These are phyloP conservation scores for Bombus affinis DNA, from an alignment of 1,140 invertebrate genomes.

Conservation along the genomic window DNA sequence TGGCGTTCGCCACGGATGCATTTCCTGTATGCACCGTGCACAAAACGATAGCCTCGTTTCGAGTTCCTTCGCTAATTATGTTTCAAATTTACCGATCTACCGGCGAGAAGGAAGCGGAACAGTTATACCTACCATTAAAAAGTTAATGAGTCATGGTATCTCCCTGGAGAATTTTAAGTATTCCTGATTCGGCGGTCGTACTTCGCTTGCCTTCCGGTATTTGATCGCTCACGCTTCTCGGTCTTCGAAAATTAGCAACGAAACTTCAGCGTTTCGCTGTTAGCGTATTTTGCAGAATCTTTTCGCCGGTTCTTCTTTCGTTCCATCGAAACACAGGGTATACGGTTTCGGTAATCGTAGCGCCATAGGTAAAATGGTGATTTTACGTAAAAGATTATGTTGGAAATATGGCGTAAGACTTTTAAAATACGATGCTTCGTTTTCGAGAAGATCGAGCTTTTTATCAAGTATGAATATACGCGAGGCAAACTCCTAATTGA, in stretches of 20 bases:
- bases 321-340: background rate
- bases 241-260: background rate
- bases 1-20: conserved; percentile 25
- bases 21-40: background rate
- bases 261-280: background rate
- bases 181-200: conserved; percentile 46
- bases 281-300: background rate
- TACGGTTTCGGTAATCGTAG: too few relatives aligned
- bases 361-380: too few relatives aligned
- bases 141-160: conserved; percentile 45
- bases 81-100: conserved; percentile 49
- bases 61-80: conserved; percentile 41
- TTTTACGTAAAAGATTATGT: too few relatives aligned
- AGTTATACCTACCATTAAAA: conserved; percentile 51
- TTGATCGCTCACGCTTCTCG: background rate
- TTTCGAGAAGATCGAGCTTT: too few relatives aligned
- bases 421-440: too few relatives aligned
- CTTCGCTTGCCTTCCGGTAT: conserved; percentile 41
- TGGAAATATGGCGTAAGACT: too few relatives aligned
- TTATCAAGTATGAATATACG: too few relatives aligned
- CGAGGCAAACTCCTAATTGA: too few relatives aligned
- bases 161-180: conserved; percentile 36
- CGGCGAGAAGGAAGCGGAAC: conserved; percentile 41
- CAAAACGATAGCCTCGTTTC: conserved; percentile 35
- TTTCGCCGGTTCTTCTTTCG: background rate